Base-by-base conservation (phyloP, 2,888 invertebrate genomes). In the Drosophila vallismaia region DNA sequence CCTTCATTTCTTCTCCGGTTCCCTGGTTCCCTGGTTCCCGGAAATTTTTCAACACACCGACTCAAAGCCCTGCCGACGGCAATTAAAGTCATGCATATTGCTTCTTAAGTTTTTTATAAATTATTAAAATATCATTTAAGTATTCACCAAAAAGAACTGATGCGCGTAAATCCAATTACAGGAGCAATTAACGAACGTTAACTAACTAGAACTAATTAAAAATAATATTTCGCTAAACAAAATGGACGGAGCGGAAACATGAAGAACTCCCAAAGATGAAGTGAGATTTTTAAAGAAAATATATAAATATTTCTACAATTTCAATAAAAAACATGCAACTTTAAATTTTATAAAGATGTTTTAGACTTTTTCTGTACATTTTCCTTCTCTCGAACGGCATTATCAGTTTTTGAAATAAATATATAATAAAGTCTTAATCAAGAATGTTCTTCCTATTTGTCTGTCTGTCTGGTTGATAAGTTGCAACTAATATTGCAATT, bases 131-230 rank as follows among this genome's bases (percentile, higher is more conserved):
- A 81, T 71, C 74, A 66, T 82, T 74, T 75, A 84, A 81, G 75
- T 60, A 57, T 74, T 71, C 73, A 70, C 74, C 66, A 77, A 77
- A 78, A 49, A 26, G 71, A 79, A 87, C 69, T 70, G 87, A 88
- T 74, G 89, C 89, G 77, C 71, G 71, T 69, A 70, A 89, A 89
- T 88, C 88, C 84, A 89, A 90, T 90, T 90, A 90, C 81, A 87
- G 72, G 86, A 87, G 79, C 89, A 90, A 90, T 90, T 90, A 90
- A 88, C 88, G 71, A 89, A 77, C 69, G 76, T 80, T 77, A 90
- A 89, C 90, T 86, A 88, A 89, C 85, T 89, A 89, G 87, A 90
- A 90, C 89, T 86, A 88, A 90, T 90, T 88, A 82, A 83, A 88
- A 87, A 79, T 81, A 79, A 78, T 79, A 77, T 76, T 69, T 84